These are phyloP conservation scores for Spinibarbus caldwelli DNA, from an alignment of 2,797 vertebrate species.

Conservation along the genomic window DNA sequence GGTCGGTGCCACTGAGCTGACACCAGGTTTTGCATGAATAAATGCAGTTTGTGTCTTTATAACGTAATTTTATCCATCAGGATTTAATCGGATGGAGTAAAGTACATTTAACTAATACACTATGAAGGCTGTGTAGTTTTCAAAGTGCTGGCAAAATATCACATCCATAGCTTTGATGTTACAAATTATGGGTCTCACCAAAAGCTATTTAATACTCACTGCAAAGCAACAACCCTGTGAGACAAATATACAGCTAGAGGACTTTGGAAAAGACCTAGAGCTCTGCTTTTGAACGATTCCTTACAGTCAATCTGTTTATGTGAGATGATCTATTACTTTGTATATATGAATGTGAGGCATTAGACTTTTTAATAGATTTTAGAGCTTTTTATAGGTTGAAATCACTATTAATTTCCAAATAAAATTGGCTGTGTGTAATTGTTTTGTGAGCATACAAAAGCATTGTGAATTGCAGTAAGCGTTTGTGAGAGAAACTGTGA, in stretches of 20 bases:
- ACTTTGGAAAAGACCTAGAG: not conserved
- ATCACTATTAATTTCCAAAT: not conserved
- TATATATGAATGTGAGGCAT: not conserved
- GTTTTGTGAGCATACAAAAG: not conserved
- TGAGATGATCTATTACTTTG: not conserved
- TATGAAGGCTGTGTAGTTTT: conserved; percentile 9
- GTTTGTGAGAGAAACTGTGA: not conserved
- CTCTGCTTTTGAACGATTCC: not conserved
- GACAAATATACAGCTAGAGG: not conserved
- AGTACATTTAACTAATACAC: conserved; percentile 15
- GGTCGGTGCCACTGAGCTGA: not conserved
- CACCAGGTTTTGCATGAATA: not conserved
- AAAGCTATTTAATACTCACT: conserved; percentile 10
- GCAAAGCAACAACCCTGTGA: conserved; percentile 3
- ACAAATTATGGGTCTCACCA: conserved; percentile 4
- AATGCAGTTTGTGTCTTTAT: not conserved
- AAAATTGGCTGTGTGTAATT: not conserved
- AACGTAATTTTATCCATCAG: not conserved
- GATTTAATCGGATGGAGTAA: not conserved
- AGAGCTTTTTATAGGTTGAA: not conserved
- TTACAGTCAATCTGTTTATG: not conserved
- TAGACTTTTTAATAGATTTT: not conserved
- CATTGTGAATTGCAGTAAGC: not conserved
- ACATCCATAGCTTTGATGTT: conserved; percentile 22
- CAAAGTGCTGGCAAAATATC: not conserved